phyloP scores from a whole-genome alignment of 1,140 invertebrate species.

The Tribolium madens region DNA sequence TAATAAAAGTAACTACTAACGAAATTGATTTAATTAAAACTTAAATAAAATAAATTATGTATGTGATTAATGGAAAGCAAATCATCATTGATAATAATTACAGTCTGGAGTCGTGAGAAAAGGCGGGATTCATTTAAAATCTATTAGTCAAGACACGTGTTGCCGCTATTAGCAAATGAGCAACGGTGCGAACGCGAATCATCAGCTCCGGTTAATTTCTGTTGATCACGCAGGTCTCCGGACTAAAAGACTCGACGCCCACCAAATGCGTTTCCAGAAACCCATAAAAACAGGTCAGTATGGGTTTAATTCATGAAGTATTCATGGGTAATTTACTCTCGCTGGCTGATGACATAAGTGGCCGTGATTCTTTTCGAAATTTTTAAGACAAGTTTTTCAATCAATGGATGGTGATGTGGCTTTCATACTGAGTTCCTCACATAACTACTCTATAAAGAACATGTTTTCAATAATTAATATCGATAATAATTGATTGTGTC shows the following conservation, averaged over 20 bases:
- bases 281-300: neutral
- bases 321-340: constrained; percentile 10
- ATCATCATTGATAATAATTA: neutral
- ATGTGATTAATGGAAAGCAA: too few relatives aligned
- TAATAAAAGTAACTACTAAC: too few relatives aligned
- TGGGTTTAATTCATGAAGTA: constrained; percentile 14
- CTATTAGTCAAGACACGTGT: constrained; percentile 32
- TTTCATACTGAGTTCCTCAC: constrained; percentile 9
- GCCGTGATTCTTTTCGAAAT: neutral
- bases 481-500: neutral
- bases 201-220: constrained; percentile 23
- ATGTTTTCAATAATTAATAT: constrained; percentile 19
- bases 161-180: constrained; percentile 13
- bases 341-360: constrained; percentile 24
- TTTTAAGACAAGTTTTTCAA: constrained; percentile 28
- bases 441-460: constrained; percentile 1
- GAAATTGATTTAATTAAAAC: too few relatives aligned
- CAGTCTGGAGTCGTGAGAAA: constrained; percentile 7
- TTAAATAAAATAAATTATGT: too few relatives aligned
- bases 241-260: constrained; percentile 7
- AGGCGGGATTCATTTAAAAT: constrained; percentile 21
- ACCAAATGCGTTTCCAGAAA: constrained; percentile 25
- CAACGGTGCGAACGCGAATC: constrained; percentile 8
- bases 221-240: constrained; percentile 7
- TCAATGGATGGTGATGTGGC: constrained; percentile 22